Evolutionary conservation across 2,888 invertebrate species (phyloP).

Genomic region (Onthophagus sagittarius): DNA sequence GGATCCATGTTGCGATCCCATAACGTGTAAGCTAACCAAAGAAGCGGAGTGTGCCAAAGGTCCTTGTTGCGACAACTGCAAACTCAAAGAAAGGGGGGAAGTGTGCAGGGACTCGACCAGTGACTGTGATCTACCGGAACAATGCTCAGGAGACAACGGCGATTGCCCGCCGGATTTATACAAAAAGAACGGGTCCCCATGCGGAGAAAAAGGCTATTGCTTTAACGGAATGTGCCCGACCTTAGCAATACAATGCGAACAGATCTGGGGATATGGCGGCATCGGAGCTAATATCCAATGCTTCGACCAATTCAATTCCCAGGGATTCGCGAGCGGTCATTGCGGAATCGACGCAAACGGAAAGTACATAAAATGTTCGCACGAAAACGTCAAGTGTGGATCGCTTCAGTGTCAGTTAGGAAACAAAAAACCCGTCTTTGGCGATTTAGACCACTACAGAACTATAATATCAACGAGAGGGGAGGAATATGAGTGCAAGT

Average conservation of each 20-base stretch:
- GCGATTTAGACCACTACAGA: conserved; percentile 72
- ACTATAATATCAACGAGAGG: conserved; percentile 88
- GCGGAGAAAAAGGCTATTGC: conserved; percentile 76
- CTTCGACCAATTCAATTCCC: conserved; percentile 92
- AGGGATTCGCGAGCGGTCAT: conserved; percentile 93
- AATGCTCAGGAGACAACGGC: conserved; percentile 85
- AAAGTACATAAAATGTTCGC: conserved; percentile 80
- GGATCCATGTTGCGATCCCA: conserved; percentile 96
- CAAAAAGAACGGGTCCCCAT: conserved; percentile 90
- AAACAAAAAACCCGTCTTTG: conserved; percentile 71
- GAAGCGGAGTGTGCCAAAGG: conserved; percentile 94
- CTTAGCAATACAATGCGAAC: conserved; percentile 80
- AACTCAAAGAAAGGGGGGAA: conserved; percentile 66
- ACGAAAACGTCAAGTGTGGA: conserved; percentile 82
- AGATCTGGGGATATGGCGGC: conserved; percentile 90
- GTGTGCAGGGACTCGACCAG: conserved; percentile 82
- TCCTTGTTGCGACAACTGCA: conserved; percentile 88
- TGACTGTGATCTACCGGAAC: conserved; percentile 95
- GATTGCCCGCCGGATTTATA: conserved; percentile 86
- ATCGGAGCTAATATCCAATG: conserved; percentile 81
- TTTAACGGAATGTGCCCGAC: conserved; percentile 92
- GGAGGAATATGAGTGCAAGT: conserved; percentile 95
- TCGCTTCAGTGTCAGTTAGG: conserved; percentile 83
- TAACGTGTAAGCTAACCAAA: conserved; percentile 90
- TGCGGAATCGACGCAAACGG: conserved; percentile 76